Evolutionary conservation across 35 echinoderm and acorn worm species (phyloP).

Genomic region (Anneissia japonica): DNA sequence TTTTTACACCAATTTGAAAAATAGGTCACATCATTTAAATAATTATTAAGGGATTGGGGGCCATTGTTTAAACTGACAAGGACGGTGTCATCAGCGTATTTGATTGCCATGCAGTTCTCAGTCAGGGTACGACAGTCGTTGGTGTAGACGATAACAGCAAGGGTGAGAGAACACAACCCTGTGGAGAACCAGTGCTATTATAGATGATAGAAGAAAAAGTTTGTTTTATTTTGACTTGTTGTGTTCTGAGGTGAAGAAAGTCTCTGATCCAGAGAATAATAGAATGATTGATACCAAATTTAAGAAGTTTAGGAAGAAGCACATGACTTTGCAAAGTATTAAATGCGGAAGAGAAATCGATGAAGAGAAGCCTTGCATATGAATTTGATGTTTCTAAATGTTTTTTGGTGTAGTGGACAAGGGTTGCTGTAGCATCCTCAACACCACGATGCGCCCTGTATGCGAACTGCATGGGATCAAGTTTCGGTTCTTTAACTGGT

Average conservation of each 20-base stretch:
- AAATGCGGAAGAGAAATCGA: not conserved
- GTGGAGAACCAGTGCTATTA: constrained; percentile 2
- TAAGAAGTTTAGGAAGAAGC: too few relatives aligned
- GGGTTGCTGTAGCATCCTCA: constrained; percentile 1
- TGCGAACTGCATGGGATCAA: constrained; percentile 3
- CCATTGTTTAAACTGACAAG: not conserved
- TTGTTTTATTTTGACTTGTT: not conserved
- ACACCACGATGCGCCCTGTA: not conserved
- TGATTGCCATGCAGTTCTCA: not conserved
- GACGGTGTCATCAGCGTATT: not conserved
- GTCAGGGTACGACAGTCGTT: not conserved
- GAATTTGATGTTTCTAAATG: not conserved
- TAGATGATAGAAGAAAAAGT: not conserved
- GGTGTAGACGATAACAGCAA: constrained; percentile 3
- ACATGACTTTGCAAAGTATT: too few relatives aligned
- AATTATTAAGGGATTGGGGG: too few relatives aligned
- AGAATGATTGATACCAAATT: not conserved
- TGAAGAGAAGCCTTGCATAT: not conserved
- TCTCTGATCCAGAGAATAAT: not conserved
- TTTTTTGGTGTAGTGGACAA: not conserved
- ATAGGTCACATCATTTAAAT: not conserved
- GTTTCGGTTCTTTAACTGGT: too few relatives aligned
- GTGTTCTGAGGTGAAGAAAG: too few relatives aligned
- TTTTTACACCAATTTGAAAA: not conserved
- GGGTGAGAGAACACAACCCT: too few relatives aligned